Evolutionary conservation across 2,113 vertebrate species (phyloP).

Genomic region (Oreochromis spilurus): DNA sequence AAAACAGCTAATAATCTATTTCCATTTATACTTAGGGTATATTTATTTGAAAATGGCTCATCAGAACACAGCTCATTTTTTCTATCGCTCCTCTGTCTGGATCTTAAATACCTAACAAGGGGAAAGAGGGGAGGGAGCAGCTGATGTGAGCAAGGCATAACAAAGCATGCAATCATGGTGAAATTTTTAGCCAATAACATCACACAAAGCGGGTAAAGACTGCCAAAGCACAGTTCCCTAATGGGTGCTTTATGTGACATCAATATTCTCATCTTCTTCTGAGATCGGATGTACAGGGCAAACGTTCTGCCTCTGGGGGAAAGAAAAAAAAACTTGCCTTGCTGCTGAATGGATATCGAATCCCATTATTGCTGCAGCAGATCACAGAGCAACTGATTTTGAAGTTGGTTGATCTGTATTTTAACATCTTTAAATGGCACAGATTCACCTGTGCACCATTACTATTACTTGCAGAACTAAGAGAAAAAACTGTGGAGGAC

Average conservation of each 20-base stretch:
- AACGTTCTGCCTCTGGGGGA: neutral
- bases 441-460: neutral
- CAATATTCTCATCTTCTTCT: neutral
- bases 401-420: neutral
- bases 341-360: slow-evolving; percentile 6
- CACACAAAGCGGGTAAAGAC: neutral
- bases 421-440: neutral
- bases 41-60: neutral
- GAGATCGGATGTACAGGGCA: neutral
- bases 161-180: slow-evolving; percentile 6
- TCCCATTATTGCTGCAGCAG: slow-evolving; percentile 13
- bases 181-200: neutral
- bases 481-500: neutral
- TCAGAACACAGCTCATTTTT: neutral
- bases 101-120: neutral
- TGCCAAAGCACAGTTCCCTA: neutral
- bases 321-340: neutral
- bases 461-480: neutral
- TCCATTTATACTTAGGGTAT: neutral
- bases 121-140: neutral
- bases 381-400: slow-evolving; percentile 7
- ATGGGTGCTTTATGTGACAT: slow-evolving; percentile 10
- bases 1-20: neutral
- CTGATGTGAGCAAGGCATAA: slow-evolving; percentile 10
- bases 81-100: neutral